phyloP scores from a whole-genome alignment of 2,113 vertebrate genomes.

The Phasianus colchicus region DNA sequence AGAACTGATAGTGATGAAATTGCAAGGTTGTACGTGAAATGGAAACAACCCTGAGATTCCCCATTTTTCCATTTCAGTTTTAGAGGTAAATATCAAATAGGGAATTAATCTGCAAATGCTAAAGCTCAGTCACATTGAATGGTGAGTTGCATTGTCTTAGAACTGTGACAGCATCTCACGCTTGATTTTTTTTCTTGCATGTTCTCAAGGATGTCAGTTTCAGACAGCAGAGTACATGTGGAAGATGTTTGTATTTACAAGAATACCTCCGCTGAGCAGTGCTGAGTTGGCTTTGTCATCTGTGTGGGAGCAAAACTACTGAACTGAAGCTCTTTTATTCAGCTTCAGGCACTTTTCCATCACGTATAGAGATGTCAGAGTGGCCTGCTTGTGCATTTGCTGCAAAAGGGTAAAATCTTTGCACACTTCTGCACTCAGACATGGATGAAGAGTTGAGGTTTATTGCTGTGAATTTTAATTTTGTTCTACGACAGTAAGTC shows the following conservation, averaged over 20 bases:
- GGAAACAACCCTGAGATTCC: too few relatives aligned
- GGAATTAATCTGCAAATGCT: background rate
- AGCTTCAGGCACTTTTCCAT: background rate
- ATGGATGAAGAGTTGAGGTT: background rate
- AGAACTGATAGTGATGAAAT: too few relatives aligned
- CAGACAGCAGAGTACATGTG: background rate
- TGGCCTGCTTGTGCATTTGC: background rate
- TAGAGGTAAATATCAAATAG: background rate
- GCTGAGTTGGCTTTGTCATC: slow-evolving; percentile 52
- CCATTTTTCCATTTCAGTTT: too few relatives aligned
- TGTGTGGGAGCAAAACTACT: slow-evolving; percentile 52
- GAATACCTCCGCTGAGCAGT: background rate
- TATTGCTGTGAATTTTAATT: background rate
- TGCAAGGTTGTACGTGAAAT: too few relatives aligned
- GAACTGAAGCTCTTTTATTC: background rate
- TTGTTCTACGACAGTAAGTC: background rate
- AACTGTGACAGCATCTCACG: background rate
- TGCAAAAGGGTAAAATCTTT: rapidly evolving
- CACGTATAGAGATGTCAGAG: background rate
- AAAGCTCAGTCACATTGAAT: background rate
- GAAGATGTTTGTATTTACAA: slow-evolving; percentile 45
- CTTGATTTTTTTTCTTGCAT: background rate
- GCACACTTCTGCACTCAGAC: background rate
- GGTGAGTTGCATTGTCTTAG: background rate
- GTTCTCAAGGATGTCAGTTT: background rate